phyloP scores from a whole-genome alignment of 2,113 vertebrate species.

The Semicossyphus pulcher region DNA sequence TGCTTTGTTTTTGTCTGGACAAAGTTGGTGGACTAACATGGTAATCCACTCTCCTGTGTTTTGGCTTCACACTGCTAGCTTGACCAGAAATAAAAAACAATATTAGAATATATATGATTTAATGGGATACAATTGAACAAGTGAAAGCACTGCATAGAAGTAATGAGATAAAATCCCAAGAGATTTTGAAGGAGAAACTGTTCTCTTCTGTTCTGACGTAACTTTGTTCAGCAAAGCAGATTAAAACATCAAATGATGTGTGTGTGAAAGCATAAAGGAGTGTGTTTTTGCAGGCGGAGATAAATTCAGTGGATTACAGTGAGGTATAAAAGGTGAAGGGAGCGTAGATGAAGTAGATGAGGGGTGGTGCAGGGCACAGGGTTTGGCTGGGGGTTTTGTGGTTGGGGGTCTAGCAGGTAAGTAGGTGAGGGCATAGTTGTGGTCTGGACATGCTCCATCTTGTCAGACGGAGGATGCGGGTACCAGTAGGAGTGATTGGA shows the following conservation, averaged over 20 bases:
- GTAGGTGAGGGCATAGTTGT: constrained; percentile 71
- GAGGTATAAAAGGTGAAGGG: constrained; percentile 30
- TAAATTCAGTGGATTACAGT: constrained; percentile 17
- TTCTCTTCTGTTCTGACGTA: constrained; percentile 1
- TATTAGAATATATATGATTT: too few species aligned
- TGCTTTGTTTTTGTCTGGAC: too few species aligned
- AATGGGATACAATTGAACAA: too few species aligned
- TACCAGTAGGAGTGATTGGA: constrained; percentile 68
- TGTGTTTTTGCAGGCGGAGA: constrained; percentile 8
- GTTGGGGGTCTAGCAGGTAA: constrained; percentile 42
- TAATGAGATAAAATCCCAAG: too few species aligned
- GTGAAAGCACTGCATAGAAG: not conserved
- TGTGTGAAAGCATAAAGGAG: not conserved
- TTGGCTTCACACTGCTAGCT: too few species aligned
- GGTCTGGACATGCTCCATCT: constrained; percentile 70
- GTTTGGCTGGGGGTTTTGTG: constrained; percentile 12
- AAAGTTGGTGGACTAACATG: too few species aligned
- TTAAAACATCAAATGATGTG: constrained; percentile 12
- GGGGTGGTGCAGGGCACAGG: constrained; percentile 5
- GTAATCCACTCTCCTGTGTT: too few species aligned
- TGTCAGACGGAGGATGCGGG: constrained; percentile 72
- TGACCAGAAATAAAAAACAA: too few species aligned
- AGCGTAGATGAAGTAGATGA: constrained; percentile 6
- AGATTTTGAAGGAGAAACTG: constrained; percentile 8
- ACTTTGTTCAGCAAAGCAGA: constrained; percentile 31